These are phyloP conservation scores for Macrosteles quadrilineatus DNA, from an alignment of 1,140 invertebrate genomes.

Conservation along the genomic window DNA sequence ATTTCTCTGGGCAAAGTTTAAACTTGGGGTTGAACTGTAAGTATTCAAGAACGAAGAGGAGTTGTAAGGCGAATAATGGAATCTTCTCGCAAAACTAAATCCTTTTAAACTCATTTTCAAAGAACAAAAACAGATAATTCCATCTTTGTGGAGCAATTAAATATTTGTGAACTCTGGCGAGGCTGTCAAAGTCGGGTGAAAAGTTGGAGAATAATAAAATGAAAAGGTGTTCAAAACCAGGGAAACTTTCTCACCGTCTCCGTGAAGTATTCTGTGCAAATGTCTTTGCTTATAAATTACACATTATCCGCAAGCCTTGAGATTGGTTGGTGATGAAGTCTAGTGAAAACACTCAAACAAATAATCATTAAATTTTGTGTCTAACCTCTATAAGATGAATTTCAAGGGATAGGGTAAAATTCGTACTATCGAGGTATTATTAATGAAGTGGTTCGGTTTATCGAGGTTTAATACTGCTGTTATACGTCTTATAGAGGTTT, in stretches of 20 bases:
- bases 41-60: too few species aligned
- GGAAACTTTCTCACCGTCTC: not conserved
- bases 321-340: too few species aligned
- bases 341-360: too few species aligned
- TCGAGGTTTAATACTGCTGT: too few species aligned
- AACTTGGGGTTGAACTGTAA: too few species aligned
- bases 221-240: slow-evolving; percentile 18
- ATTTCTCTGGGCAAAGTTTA: not conserved
- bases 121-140: slow-evolving; percentile 23
- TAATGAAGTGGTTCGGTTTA: too few species aligned
- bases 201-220: slow-evolving; percentile 8
- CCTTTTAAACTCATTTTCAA: slow-evolving; percentile 9
- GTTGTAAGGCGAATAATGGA: not conserved
- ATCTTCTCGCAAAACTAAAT: not conserved
- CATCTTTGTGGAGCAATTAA: slow-evolving; percentile 25
- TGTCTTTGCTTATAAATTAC: slow-evolving; percentile 26
- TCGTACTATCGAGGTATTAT: too few species aligned
- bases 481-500: too few species aligned
- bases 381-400: too few species aligned
- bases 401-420: too few species aligned
- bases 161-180: slow-evolving; percentile 13
- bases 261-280: not conserved
- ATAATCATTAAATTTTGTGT: too few species aligned
- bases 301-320: not conserved
- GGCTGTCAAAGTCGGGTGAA: slow-evolving; percentile 6